Base-by-base conservation (phyloP, 2,888 invertebrate genomes). In the Epinotia demarniana region DNA sequence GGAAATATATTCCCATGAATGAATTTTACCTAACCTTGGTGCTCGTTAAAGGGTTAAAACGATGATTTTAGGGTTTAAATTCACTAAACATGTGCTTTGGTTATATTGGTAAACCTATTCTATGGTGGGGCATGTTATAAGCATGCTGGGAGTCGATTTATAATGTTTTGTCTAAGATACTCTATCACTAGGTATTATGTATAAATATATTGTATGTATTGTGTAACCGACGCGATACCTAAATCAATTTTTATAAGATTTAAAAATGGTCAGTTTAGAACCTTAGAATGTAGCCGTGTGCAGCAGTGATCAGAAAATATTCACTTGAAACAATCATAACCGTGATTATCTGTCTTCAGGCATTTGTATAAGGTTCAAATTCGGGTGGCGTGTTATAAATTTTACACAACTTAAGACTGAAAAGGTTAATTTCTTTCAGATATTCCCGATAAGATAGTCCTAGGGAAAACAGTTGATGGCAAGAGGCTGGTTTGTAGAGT, bases 361-460 rank as follows among this genome's bases (percentile, higher is more conserved):
- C n/a, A 5, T 53, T 53, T 49, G 49, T 49, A 16, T 16, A 49
- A 16, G 13, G 16, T 49, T 16, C 49, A 49, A 49, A 49, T 53
- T 53, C 16, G 53, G 6, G 5, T 53, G 8, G 53, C 53, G n/a
- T 53, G 16, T 53, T n/a, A 53, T 12, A 16, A 49, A 49, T 49
- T 5, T 8, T 33, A 5, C 49, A 16, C n/a, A 16, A 49, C 16
- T 6, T 49, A 49, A 49, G 3, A 43, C 43, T 12, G 12, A 8
- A 43, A 46, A 16, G 27, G n/a, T 64, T 3, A 18, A 6, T 70
- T 55, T 2, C 3, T 89, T 90, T 72, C 81, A 93, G 93, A 92
- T 81, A 87, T 93, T 79, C 92, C 93, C 64, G 84, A 89, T 11
- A 91, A 90, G 86, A 89, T 94, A 80, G 80, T 87, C 55, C 81